These are phyloP conservation scores for Plutella xylostella DNA, from an alignment of 2,888 invertebrate species.

Conservation along the genomic window DNA sequence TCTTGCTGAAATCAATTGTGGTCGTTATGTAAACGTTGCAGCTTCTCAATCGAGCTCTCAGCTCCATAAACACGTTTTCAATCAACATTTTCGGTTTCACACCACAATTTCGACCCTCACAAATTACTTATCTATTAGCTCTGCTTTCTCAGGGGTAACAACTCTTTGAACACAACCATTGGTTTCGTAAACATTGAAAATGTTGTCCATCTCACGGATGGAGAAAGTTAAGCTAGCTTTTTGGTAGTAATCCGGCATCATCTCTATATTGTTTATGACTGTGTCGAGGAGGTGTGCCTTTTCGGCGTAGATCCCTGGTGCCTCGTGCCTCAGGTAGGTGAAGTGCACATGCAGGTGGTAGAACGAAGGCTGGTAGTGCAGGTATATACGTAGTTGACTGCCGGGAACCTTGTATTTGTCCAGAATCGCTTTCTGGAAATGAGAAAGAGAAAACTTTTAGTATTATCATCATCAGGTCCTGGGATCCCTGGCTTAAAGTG, in stretches of 20 bases:
- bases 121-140: constrained; percentile 43
- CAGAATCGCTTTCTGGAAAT: constrained; percentile 76
- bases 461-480: no score
- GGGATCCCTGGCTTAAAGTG: no score
- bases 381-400: constrained; percentile 82
- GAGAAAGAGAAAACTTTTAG: constrained; percentile 13
- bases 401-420: constrained; percentile 79
- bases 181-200: constrained; percentile 75
- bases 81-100: constrained; percentile 45
- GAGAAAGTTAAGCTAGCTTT: constrained; percentile 84
- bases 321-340: constrained; percentile 82
- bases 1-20: constrained; percentile 46
- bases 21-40: constrained; percentile 71
- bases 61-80: constrained; percentile 68
- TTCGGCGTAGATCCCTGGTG: constrained; percentile 86
- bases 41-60: constrained; percentile 69
- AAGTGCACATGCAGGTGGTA: constrained; percentile 97
- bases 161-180: constrained; percentile 63
- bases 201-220: constrained; percentile 79
- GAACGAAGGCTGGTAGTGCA: constrained; percentile 98
- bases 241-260: constrained; percentile 86
- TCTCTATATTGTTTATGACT: constrained; percentile 91
- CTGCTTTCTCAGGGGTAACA: constrained; percentile 25
- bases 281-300: constrained; percentile 88
- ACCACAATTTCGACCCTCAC: constrained; percentile 5